Base-by-base conservation (phyloP, 2,888 invertebrate species). In the Polyommatus iphigenia region DNA sequence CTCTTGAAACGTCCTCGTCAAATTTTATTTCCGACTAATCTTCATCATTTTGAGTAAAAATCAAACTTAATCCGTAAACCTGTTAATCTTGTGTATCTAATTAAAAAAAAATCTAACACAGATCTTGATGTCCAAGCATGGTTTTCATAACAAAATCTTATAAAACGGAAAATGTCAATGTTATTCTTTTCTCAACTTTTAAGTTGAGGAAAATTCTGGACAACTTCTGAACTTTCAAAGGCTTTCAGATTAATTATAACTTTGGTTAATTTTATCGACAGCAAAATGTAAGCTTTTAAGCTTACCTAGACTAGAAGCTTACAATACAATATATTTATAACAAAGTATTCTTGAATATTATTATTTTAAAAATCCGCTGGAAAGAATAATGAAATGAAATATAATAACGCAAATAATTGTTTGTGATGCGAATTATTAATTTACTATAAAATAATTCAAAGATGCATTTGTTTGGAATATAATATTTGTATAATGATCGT, bases 171-270 rank as follows among this genome's bases (percentile, higher is more conserved):
- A 32, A 67, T 67, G 18, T 29, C 62, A 67, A 29, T 13, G 67
- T 32, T 67, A 7, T 67, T 67, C 67, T 67, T 15, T 8, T 32
- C 67, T 13, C 32, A 67, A 67, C 67, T 67, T 32, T 67, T 15
- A 67, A 67, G 29, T 67, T 67, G 32, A 15, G 67, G 6, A 32
- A 62, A 29, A 67, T 67, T 32, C 67, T 18, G 29, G 67, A 32
- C 29, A 67, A 29, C 29, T 67, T 67, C 24, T 29, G 67, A 15
- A 67, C 67, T 67, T 67, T 67, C 29, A 29, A 67, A 32, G 67
- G 67, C 67, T 67, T 67, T 32, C 29, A 67, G 32, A 67, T 67
- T 67, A 67, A 67, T 67, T 67, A 67, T 67, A 67, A 67, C 67
- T 67, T 67, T 67, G 67, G 15, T 18, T 32, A 29, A 32, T 67